Evolutionary conservation across 2,888 invertebrate genomes (phyloP).

Genomic region (Villa cingulata): DNA sequence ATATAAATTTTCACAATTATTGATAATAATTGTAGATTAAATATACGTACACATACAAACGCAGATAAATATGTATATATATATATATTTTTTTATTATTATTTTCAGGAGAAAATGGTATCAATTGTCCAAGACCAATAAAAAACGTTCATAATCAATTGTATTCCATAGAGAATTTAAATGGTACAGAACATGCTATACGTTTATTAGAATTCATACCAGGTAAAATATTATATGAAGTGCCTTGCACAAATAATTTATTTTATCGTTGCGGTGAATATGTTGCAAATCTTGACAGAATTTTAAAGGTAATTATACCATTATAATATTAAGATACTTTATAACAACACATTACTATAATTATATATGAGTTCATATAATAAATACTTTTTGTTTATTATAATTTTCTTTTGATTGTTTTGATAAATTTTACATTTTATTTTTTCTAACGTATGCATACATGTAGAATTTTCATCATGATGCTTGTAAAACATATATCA

Average conservation of each 20-base stretch:
- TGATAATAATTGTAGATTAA: no score
- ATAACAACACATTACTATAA: no score
- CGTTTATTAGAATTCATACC: constrained; percentile 63
- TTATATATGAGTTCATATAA: no score
- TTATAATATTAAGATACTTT: no score
- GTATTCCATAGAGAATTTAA: constrained; percentile 41
- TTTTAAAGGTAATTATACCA: constrained; percentile 46
- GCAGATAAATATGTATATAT: no score
- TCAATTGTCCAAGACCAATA: constrained; percentile 57
- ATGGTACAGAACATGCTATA: constrained; percentile 47
- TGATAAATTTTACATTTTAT: no score
- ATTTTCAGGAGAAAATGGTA: constrained; percentile 42
- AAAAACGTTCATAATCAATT: constrained; percentile 51
- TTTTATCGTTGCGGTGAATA: constrained; percentile 60
- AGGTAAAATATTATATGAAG: constrained; percentile 53
- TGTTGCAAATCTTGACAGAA: constrained; percentile 52
- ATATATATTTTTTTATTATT: no score
- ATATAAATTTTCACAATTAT: no score
- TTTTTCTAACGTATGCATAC: no score
- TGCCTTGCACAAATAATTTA: constrained; percentile 45
- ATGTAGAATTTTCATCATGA: constrained; percentile 61
- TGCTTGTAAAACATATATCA: constrained; percentile 48
- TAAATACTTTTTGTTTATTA: no score
- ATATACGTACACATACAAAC: no score
- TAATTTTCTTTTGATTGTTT: constrained; percentile 17